These are phyloP conservation scores for Mustelus asterias DNA, from an alignment of 2,113 vertebrate species.

Conservation along the genomic window DNA sequence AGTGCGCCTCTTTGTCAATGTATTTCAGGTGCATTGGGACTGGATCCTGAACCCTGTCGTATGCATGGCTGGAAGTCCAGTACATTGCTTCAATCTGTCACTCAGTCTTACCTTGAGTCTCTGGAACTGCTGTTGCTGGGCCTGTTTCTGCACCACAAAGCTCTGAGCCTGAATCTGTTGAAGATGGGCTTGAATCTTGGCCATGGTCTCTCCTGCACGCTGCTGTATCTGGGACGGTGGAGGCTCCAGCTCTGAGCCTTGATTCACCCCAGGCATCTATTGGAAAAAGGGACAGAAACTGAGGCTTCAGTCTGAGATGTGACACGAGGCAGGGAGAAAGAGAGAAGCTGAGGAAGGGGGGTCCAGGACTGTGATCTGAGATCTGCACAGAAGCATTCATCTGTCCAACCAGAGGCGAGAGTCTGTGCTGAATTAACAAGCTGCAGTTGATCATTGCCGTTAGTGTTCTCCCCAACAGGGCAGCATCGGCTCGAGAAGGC, in stretches of 20 bases:
- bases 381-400: not conserved
- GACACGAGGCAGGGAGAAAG: not conserved
- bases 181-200: constrained; percentile 70
- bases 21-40: not conserved
- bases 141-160: constrained; percentile 68
- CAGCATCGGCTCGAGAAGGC: no score
- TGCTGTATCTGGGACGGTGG: constrained; percentile 48
- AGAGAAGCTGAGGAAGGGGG: constrained; percentile 51
- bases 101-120: constrained; percentile 66
- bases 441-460: not conserved
- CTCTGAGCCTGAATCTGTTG: constrained; percentile 70
- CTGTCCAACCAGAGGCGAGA: not conserved
- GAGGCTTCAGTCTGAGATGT: not conserved
- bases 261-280: constrained; percentile 46
- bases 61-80: not conserved
- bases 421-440: not conserved
- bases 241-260: constrained; percentile 50
- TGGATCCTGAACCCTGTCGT: not conserved
- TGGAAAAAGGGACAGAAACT: not conserved
- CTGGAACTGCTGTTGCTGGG: constrained; percentile 74
- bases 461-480: not conserved
- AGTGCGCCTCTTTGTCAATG: not conserved
- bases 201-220: constrained; percentile 61
- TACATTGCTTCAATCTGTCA: not conserved
- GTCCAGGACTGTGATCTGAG: no score